Conservation (phyloP, 2,888 invertebrate species). For the Notodonta ziczac region DNA sequence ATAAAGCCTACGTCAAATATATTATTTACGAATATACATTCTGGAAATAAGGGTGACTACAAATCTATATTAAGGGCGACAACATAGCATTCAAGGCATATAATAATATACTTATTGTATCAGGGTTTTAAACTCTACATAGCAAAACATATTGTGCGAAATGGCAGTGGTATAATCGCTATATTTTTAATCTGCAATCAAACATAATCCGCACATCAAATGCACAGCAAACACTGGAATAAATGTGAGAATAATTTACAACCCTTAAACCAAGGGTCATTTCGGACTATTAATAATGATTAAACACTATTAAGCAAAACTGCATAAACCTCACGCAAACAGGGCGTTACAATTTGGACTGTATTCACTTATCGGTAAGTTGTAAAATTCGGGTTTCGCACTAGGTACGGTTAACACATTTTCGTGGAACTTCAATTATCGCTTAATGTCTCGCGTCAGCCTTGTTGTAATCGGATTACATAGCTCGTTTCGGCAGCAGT, state of each 20-base stretch:
- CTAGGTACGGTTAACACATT: conserved; percentile 4
- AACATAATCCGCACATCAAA: background rate
- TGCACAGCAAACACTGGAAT: background rate
- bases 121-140: background rate
- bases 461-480: conserved; percentile 49
- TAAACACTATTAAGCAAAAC: background rate
- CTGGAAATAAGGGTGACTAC: too few relatives aligned
- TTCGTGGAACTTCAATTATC: conserved; percentile 36
- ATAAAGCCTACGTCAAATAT: background rate
- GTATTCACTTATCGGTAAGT: background rate
- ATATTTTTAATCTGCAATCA: background rate
- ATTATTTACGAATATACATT: too few relatives aligned
- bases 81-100: too few relatives aligned
- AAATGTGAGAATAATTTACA: conserved; percentile 2
- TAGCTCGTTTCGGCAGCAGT: conserved; percentile 36
- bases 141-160: background rate
- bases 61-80: too few relatives aligned
- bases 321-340: background rate
- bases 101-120: too few relatives aligned
- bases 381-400: background rate
- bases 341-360: background rate
- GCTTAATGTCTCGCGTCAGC: conserved; percentile 44
- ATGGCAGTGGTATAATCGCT: background rate
- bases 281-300: background rate
- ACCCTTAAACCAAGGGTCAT: background rate